Base-by-base conservation (phyloP, 2,113 vertebrate genomes). In the Oceanodroma tethys region DNA sequence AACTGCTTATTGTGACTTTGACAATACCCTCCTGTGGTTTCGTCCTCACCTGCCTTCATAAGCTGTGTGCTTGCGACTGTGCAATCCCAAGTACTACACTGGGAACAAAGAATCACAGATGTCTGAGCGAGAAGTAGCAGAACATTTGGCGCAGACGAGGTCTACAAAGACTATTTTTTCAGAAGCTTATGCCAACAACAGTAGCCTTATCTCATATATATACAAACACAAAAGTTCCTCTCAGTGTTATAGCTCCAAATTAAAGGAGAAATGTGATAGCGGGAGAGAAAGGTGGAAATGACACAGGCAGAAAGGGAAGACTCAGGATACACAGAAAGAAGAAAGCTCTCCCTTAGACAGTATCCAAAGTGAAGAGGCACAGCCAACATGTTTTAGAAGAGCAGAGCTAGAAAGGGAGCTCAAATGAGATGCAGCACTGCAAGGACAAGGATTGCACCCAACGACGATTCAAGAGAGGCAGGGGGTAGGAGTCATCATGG, bases 111-210 rank as follows among this genome's bases (percentile, higher is more conserved):
- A 95, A 88, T 40, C 82, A 80, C n/a, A 85, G 48, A 89, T 67
- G 89, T 85, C 91, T 86, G 82, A 92, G 81, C 4, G 50, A 83
- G 71, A 90, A 74, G 80, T 26, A 87, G 80, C 75, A 80, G 92
- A 89, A 86, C 47, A 86, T 80, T 88, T 92, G 84, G 73, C 93
- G 80, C 63, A 88, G 88, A 92, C 26, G 16, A 94, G 86, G 62
- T 75, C 95, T 92, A 96, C 90, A 96, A 95, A 93, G 73, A 76
- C 10, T 43, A 21, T 42, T 95, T 98, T 92, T 96, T 97, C 90
- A 94, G 92, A 91, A 94, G 85, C 82, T 96, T 83, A 84, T 34
- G 13, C 17, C 30, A 93, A 73, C 66, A 65, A 48, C 13, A 88
- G 32, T 26, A 82, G 23, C 21, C 62, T 91, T 68, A 75, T 74